A percentile compares a stretch with the other conserved stretches of the same genome.
Conservation (phyloP, 2,888 invertebrate genomes). For the Scaptomyza reducta region DNA sequence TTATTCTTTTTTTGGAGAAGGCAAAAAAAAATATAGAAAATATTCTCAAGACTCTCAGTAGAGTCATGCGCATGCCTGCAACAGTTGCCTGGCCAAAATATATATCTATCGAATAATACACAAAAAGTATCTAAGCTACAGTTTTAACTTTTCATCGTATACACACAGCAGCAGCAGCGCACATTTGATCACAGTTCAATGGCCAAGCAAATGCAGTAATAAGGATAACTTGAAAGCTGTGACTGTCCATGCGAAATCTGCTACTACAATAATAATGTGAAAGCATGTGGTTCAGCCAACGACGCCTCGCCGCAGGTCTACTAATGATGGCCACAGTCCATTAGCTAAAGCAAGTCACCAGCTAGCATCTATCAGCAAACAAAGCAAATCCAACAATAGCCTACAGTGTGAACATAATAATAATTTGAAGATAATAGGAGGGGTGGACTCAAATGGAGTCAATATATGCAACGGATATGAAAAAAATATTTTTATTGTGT, state of each 20-base stretch:
- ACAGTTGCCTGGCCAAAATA: conserved; percentile 38
- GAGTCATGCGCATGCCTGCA: conserved; percentile 65
- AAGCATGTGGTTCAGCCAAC: conserved; percentile 39
- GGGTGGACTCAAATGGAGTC: conserved; percentile 4
- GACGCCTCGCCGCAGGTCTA: conserved; percentile 50
- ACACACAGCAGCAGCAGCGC: conserved; percentile 27
- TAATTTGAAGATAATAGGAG: neutral
- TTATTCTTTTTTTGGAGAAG: conserved; percentile 39
- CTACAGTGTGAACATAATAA: conserved; percentile 5
- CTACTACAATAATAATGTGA: conserved; percentile 43
- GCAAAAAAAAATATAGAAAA: conserved; percentile 3
- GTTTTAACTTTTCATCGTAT: neutral
- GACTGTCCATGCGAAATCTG: conserved; percentile 27
- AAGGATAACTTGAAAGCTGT: conserved; percentile 38
- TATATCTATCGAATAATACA: conserved; percentile 12
- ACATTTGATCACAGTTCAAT: conserved; percentile 71
- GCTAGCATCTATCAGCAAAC: conserved; percentile 18
- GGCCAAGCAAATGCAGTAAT: conserved; percentile 63
- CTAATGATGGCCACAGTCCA: conserved; percentile 64
- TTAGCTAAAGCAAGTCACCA: conserved; percentile 46
- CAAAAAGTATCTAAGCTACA: neutral
- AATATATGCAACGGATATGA: neutral
- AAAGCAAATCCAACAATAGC: conserved; percentile 10
- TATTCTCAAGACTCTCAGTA: conserved; percentile 27
- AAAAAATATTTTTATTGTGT: neutral